Evolutionary conservation across 1,140 invertebrate species (phyloP).

Genomic region (Drosophila littoralis): DNA sequence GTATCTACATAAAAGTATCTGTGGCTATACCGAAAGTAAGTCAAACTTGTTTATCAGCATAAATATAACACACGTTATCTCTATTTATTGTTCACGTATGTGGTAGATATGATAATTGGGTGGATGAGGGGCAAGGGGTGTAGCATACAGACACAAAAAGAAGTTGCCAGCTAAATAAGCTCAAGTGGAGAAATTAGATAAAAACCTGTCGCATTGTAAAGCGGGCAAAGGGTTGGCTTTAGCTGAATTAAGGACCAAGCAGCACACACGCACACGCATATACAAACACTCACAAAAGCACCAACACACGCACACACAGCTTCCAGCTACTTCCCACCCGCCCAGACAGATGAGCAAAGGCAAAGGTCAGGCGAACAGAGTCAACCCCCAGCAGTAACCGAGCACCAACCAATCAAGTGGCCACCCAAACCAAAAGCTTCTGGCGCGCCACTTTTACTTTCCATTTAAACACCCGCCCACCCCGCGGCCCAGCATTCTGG

Average conservation of each 20-base stretch:
- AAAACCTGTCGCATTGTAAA: conserved; percentile 60
- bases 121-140: conserved; percentile 11
- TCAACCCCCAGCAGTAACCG: conserved; percentile 54
- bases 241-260: conserved; percentile 64
- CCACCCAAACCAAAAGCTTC: conserved; percentile 72
- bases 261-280: conserved; percentile 20
- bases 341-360: conserved; percentile 11
- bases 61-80: conserved; percentile 63
- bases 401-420: conserved; percentile 80
- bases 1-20: conserved; percentile 33
- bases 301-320: conserved; percentile 19
- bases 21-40: conserved; percentile 65
- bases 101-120: conserved; percentile 7
- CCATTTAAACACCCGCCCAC: conserved; percentile 43
- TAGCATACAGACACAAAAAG: conserved; percentile 13
- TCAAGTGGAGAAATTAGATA: conserved; percentile 81
- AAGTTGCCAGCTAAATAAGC: conserved; percentile 44
- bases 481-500: neutral
- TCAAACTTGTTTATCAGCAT: conserved; percentile 78
- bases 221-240: conserved; percentile 35
- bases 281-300: conserved; percentile 1
- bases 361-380: conserved; percentile 40
- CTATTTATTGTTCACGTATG: conserved; percentile 50
- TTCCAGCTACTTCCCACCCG: conserved; percentile 22
- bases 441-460: conserved; percentile 78